Percentiles rank a stretch among this genome's conserved stretches.
phyloP scores from a whole-genome alignment of 2,797 vertebrate species.

The Chiroxiphia lanceolata region DNA sequence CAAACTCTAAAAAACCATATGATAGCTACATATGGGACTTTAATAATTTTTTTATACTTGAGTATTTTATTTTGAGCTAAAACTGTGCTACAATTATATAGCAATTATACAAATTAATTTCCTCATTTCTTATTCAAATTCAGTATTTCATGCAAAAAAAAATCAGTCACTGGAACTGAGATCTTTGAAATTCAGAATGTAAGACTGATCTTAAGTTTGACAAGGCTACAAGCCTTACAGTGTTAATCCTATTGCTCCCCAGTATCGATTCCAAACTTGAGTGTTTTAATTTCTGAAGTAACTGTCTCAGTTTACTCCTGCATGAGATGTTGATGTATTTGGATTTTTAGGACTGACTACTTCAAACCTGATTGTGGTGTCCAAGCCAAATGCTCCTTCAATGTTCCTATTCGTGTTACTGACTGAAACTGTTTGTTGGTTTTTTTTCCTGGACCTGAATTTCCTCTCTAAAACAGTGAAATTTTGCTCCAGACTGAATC shows the following conservation, averaged over 20 bases:
- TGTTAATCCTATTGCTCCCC: neutral
- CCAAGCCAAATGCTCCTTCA: neutral
- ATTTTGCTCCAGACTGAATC: neutral
- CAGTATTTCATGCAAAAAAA: neutral
- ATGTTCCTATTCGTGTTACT: fast-evolving
- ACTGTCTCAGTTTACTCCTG: neutral
- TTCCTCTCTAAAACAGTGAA: neutral
- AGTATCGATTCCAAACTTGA: neutral
- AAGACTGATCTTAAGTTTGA: neutral
- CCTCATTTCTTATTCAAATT: neutral
- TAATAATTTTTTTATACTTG: slow-evolving; percentile 1
- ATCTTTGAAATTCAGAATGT: neutral
- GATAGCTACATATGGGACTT: neutral
- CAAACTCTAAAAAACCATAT: neutral
- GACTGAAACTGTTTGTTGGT: neutral
- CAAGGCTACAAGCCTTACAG: neutral
- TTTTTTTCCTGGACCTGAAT: neutral
- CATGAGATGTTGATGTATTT: fast-evolving
- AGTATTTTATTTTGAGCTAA: slow-evolving; percentile 34
- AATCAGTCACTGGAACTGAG: neutral
- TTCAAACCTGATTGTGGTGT: fast-evolving
- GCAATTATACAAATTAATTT: neutral
- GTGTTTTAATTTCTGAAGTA: neutral
- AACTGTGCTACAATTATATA: neutral
- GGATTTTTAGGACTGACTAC: neutral